phyloP scores from a whole-genome alignment of 2,797 vertebrate genomes.

The Phalanger gymnotis region DNA sequence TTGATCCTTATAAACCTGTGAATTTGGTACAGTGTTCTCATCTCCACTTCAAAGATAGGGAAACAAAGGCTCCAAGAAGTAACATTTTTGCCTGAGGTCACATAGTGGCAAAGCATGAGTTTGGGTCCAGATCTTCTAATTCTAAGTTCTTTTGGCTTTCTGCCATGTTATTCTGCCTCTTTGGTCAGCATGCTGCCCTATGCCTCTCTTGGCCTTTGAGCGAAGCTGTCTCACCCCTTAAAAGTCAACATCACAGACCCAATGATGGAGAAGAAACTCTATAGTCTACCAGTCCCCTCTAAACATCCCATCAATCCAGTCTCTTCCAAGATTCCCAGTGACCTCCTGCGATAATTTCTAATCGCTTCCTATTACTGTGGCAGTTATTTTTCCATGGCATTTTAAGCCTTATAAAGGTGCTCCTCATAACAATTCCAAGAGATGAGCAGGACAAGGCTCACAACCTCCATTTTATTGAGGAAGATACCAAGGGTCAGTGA shows the following conservation, averaged over 20 bases:
- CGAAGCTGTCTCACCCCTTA: neutral
- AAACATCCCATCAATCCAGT: neutral
- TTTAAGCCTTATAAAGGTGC: neutral
- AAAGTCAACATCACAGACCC: neutral
- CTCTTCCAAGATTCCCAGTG: neutral
- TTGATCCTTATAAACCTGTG: neutral
- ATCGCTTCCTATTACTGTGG: neutral
- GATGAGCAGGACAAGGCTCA: neutral
- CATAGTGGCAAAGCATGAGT: neutral
- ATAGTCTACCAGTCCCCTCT: neutral
- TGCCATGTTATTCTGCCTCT: neutral
- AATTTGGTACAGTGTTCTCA: neutral
- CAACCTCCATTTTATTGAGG: neutral
- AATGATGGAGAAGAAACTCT: neutral
- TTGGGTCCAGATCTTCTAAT: neutral
- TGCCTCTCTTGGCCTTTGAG: neutral
- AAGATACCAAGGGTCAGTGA: neutral
- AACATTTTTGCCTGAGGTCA: neutral
- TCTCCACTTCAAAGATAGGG: neutral
- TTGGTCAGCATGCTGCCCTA: neutral
- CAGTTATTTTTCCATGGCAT: neutral
- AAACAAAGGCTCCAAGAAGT: neutral
- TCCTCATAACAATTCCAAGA: neutral
- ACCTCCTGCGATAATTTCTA: neutral
- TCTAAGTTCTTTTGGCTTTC: no score